These are phyloP conservation scores for Xyrichtys novacula DNA, from an alignment of 2,797 vertebrate species.

Conservation along the genomic window DNA sequence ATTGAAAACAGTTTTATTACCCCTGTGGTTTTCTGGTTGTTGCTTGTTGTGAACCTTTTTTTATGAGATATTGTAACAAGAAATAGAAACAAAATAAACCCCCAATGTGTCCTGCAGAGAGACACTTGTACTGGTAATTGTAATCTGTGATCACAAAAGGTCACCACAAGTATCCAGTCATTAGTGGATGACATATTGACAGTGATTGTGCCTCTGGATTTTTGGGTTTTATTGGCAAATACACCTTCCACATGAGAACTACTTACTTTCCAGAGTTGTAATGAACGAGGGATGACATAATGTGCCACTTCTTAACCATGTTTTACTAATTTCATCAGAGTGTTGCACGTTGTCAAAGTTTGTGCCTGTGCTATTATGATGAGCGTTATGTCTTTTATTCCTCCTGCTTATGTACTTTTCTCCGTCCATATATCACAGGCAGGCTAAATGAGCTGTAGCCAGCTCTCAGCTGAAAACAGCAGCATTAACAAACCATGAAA, in stretches of 20 bases:
- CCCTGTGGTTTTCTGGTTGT: too few species aligned
- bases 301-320: slow-evolving; percentile 10
- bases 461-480: slow-evolving; percentile 72
- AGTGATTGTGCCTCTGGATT: slow-evolving; percentile 29
- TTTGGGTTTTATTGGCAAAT: slow-evolving; percentile 16
- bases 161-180: slow-evolving; percentile 2
- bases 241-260: slow-evolving; percentile 14
- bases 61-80: too few species aligned
- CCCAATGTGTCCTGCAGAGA: not conserved
- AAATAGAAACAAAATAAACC: not conserved
- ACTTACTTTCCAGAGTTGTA: not conserved
- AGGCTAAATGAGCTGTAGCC: slow-evolving; percentile 61
- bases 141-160: slow-evolving; percentile 12
- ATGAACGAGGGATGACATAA: slow-evolving; percentile 22
- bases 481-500: slow-evolving; percentile 84
- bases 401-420: slow-evolving; percentile 36
- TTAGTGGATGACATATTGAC: slow-evolving; percentile 15
- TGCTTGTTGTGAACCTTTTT: too few species aligned
- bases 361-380: slow-evolving; percentile 9
- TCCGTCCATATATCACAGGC: slow-evolving; percentile 48
- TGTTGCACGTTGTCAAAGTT: slow-evolving; percentile 34
- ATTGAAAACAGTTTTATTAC: too few species aligned
- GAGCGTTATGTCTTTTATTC: slow-evolving; percentile 39
- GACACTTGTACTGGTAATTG: not conserved
- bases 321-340: slow-evolving; percentile 33